Base-by-base conservation (phyloP, 2,888 invertebrate genomes). In the Orthonevra nobilis region DNA sequence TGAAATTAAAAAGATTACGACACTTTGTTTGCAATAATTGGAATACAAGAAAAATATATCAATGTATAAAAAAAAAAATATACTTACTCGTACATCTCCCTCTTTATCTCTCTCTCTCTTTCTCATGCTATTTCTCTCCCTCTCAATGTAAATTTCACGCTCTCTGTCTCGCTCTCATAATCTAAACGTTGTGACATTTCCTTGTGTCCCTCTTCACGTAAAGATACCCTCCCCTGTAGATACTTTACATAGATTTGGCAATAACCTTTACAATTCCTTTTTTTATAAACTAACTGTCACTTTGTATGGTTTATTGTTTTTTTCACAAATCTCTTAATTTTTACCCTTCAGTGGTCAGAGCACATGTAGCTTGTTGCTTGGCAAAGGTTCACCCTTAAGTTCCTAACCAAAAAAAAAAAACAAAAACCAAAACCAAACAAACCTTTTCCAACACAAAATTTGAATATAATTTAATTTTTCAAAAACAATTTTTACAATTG, bases 351-450 rank as follows among this genome's bases (percentile, higher is more conserved):
- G 48, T 79, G 73, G 73, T 79, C 73, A 79, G n/a, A n/a, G 66
- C 73, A 79, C 79, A 56, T 73, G 73, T 73, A 79, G 73, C 61
- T 79, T 79, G 79, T 56, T 79, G 79, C 73, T 79, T 73, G 79
- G 72, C 79, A 72, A 79, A 72, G 79, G 72, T 72, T 58, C 5
- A 3, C 23, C 30, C 46, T 28, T 44, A 32, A 20, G 6, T 12
- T 26, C n/a, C n/a, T n/a, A n/a, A n/a, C n/a, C n/a, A n/a, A n/a
- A n/a, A n/a, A n/a, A n/a, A n/a, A n/a, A n/a, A n/a, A n/a, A n/a
- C n/a, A n/a, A n/a, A n/a, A n/a, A n/a, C n/a, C n/a, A 17, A 42
- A 19, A 32, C 20, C 46, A 34, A 20, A 14, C 20, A 30, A 3
- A 15, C 17, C 32, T 14, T 9, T 19, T 30, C 7, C 23, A 23